phyloP scores from a whole-genome alignment of 1,140 invertebrate species.

The Drosophila simulans region DNA sequence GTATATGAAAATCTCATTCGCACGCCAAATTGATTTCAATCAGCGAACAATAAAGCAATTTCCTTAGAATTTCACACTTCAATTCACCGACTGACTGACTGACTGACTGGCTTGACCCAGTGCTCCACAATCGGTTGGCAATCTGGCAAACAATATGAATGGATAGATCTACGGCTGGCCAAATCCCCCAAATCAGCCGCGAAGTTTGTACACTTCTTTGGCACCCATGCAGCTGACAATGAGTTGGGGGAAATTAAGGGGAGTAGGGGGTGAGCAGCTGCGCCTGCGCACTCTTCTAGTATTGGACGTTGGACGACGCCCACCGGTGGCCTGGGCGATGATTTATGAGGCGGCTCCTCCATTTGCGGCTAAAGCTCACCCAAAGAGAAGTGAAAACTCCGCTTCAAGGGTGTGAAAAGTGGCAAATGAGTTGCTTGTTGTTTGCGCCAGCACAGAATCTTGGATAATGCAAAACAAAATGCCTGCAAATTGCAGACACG shows the following conservation, averaged over 20 bases:
- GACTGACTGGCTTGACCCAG: slow-evolving; percentile 52
- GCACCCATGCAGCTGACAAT: slow-evolving; percentile 63
- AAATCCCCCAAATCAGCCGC: slow-evolving; percentile 45
- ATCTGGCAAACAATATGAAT: slow-evolving; percentile 51
- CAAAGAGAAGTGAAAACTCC: slow-evolving; percentile 28
- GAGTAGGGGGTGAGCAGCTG: slow-evolving; percentile 7
- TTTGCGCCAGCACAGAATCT: slow-evolving; percentile 47
- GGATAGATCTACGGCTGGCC: slow-evolving; percentile 20
- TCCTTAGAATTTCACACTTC: slow-evolving; percentile 73
- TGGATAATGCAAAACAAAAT: slow-evolving; percentile 52
- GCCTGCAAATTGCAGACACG: slow-evolving; percentile 63
- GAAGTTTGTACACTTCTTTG: slow-evolving; percentile 36
- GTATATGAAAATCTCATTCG: slow-evolving; percentile 26
- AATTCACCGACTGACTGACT: slow-evolving; percentile 34
- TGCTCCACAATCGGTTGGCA: slow-evolving; percentile 59
- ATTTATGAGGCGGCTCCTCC: slow-evolving; percentile 74
- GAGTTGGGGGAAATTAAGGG: slow-evolving; percentile 48
- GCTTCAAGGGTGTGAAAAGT: slow-evolving; percentile 59
- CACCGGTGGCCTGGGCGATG: slow-evolving; percentile 63
- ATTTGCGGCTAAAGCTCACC: slow-evolving; percentile 37
- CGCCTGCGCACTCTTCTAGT: slow-evolving; percentile 71
- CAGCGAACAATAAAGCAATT: slow-evolving; percentile 73
- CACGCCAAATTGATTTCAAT: slow-evolving; percentile 77
- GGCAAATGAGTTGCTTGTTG: slow-evolving; percentile 57
- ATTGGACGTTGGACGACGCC: slow-evolving; percentile 75